Percentiles rank a stretch among this genome's conserved stretches.
Evolutionary conservation across 2,797 vertebrate species (phyloP).

Genomic region (Arnoldichthys spilopterus): DNA sequence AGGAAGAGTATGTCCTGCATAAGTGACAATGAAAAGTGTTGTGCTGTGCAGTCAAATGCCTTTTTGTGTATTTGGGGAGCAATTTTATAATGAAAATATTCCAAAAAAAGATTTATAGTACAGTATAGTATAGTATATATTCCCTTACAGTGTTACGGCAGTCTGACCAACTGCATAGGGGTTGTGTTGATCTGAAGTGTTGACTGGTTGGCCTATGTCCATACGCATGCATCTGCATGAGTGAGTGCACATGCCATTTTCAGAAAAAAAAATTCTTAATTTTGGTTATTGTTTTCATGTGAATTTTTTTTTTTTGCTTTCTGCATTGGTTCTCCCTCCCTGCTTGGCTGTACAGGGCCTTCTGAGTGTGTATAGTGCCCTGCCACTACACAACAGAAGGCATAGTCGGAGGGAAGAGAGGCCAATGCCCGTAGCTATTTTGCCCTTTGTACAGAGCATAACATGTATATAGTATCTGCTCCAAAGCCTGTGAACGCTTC

Average conservation of each 20-base stretch:
- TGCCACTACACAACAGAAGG: conserved; percentile 78
- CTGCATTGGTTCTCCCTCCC: conserved; percentile 43
- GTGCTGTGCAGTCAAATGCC: conserved; percentile 69
- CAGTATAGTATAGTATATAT: conserved; percentile 70
- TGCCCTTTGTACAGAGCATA: conserved; percentile 84
- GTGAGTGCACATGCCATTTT: conserved; percentile 41
- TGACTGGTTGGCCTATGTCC: conserved; percentile 63
- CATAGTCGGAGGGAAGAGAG: conserved; percentile 82
- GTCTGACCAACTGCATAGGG: conserved; percentile 64
- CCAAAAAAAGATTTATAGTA: conserved; percentile 24
- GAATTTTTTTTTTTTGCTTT: conserved; percentile 53
- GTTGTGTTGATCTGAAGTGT: conserved; percentile 51
- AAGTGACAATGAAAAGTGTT: conserved; percentile 70
- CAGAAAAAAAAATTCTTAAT: conserved; percentile 62
- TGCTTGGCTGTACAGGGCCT: conserved; percentile 76
- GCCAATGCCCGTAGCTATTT: conserved; percentile 76
- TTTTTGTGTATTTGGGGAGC: conserved; percentile 73
- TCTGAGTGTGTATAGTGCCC: conserved; percentile 23
- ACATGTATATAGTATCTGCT: conserved; percentile 82
- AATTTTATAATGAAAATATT: conserved; percentile 65
- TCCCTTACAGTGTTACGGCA: conserved; percentile 82
- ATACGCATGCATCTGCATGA: conserved; percentile 75
- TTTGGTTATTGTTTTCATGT: conserved; percentile 38
- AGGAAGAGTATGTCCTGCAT: conserved; percentile 54
- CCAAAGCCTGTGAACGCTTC: conserved; percentile 87